Evolutionary conservation across 2,888 invertebrate species (phyloP), one percentile per base, ranked within the genome.

Genomic region (Pinctada fucata): DNA sequence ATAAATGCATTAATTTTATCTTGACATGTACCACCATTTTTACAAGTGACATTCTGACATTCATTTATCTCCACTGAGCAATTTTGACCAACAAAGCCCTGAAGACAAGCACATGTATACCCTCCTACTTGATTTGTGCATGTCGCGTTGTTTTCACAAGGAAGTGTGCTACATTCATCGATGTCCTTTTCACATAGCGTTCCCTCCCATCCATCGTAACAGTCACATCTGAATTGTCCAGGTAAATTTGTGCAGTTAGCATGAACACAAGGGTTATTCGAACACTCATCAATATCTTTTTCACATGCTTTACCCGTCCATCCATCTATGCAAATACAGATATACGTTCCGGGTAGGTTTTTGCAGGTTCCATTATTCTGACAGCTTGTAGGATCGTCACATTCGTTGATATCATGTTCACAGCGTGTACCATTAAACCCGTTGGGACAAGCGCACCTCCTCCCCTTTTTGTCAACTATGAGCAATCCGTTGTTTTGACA

Each of bases 241-340:
- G 47, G n/a, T 3, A 13, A n/a, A 47, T 76, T 64, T 2, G 64
- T n/a, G 64, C 76, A 76, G 49, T 64, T 69, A 64, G 70, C 76
- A 48, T 70, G 47, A 2, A 64, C 2, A 64, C 76, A 76, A 10
- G 64, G 69, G n/a, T 10, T 31, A 16, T 10, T 63, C 5, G 6
- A 10, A 49, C 76, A 76, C 31, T 76, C 70, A 49, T 76, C 64
- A 10, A 76, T 64, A 31, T 76, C 64, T 13, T 3, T 16, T 51
- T 70, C 64, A 49, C 76, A 76, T 8, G 31, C 48, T 64, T 47
- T 69, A 31, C 76, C 76, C n/a, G 31, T 68, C 64, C 64, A 76
- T 1, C 76, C 76, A 2, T 48, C 8, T 3, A 31, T 45, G 49
- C 76, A 76, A 4, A 63, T 64, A 45, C 76, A 76, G 8, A 69